A percentile compares a stretch with the other conserved stretches of the same genome.
Conservation (phyloP, 1,140 invertebrate genomes). For the Sipha flava region DNA sequence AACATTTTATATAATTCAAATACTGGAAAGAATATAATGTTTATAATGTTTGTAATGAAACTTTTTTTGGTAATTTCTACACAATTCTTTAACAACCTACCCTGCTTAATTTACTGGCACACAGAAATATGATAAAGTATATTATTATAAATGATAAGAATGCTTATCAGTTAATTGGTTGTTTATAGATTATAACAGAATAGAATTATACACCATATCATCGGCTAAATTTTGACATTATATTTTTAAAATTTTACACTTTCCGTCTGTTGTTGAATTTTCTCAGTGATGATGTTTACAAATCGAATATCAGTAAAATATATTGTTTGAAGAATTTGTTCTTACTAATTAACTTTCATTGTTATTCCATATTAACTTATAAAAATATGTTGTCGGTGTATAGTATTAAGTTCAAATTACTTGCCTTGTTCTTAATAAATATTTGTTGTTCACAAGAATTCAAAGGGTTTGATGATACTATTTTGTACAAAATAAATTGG, state of each 20-base stretch:
- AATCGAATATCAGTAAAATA: not conserved
- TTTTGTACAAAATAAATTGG: slow-evolving; percentile 74
- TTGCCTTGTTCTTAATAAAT: not conserved
- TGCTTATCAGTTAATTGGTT: not conserved
- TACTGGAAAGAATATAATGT: too few relatives aligned
- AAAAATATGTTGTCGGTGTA: not conserved
- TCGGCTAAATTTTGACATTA: not conserved
- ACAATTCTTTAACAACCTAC: too few relatives aligned
- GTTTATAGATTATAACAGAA: not conserved
- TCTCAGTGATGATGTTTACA: not conserved
- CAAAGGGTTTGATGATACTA: slow-evolving; percentile 70
- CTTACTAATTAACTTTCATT: not conserved
- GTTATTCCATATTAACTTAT: not conserved
- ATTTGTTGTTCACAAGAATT: slow-evolving; percentile 46
- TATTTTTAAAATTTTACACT: not conserved
- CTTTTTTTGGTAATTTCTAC: too few relatives aligned
- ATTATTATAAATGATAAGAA: not conserved
- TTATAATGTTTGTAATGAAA: too few relatives aligned
- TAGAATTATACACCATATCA: too few relatives aligned
- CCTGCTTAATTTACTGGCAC: too few relatives aligned
- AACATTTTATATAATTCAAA: too few relatives aligned
- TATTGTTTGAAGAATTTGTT: not conserved
- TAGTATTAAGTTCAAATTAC: not conserved
- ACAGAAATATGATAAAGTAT: too few relatives aligned
- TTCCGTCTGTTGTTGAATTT: not conserved